A percentile compares a stretch with the other conserved stretches of the same genome.
These are phyloP conservation scores for Iselma pallidipennis DNA, from an alignment of 2,888 invertebrate genomes.

Conservation along the genomic window DNA sequence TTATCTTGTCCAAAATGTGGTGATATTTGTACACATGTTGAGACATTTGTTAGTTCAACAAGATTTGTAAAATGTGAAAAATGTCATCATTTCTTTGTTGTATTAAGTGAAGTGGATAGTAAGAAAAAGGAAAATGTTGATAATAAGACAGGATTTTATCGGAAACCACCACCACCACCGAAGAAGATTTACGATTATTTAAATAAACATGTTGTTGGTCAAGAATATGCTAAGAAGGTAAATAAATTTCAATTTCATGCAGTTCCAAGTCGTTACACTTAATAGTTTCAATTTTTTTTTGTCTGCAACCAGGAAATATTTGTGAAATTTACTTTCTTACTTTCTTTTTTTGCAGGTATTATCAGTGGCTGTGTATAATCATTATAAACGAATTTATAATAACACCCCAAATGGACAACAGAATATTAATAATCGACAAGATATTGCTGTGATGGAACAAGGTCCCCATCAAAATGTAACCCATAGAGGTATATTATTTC, in stretches of 20 bases:
- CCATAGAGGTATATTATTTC: slow-evolving; percentile 66
- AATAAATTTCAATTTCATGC: too few relatives aligned
- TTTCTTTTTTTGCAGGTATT: slow-evolving; percentile 75
- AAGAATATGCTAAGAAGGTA: slow-evolving; percentile 92
- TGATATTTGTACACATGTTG: slow-evolving; percentile 90
- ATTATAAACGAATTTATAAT: slow-evolving; percentile 97
- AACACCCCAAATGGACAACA: slow-evolving; percentile 69
- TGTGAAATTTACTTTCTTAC: too few relatives aligned
- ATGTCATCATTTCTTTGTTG: slow-evolving; percentile 97
- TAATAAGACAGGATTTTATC: slow-evolving; percentile 69
- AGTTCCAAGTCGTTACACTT: too few relatives aligned
- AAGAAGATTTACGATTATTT: slow-evolving; percentile 97
- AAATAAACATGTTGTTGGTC: slow-evolving; percentile 96
- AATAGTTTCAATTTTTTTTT: too few relatives aligned
- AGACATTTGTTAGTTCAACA: slow-evolving; percentile 96
- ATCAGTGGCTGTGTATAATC: slow-evolving; percentile 98
- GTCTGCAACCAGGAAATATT: too few relatives aligned
- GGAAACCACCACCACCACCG: slow-evolving; percentile 92
- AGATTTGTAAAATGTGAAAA: slow-evolving; percentile 98
- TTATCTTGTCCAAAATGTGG: slow-evolving; percentile 91
- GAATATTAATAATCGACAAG: slow-evolving; percentile 52
- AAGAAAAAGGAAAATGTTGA: slow-evolving; percentile 86
- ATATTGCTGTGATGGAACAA: slow-evolving; percentile 64
- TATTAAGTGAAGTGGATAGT: slow-evolving; percentile 89
- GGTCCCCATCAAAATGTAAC: slow-evolving; percentile 70